These are phyloP conservation scores for Leistus spinibarbis DNA, from an alignment of 2,888 invertebrate genomes.

Conservation along the genomic window DNA sequence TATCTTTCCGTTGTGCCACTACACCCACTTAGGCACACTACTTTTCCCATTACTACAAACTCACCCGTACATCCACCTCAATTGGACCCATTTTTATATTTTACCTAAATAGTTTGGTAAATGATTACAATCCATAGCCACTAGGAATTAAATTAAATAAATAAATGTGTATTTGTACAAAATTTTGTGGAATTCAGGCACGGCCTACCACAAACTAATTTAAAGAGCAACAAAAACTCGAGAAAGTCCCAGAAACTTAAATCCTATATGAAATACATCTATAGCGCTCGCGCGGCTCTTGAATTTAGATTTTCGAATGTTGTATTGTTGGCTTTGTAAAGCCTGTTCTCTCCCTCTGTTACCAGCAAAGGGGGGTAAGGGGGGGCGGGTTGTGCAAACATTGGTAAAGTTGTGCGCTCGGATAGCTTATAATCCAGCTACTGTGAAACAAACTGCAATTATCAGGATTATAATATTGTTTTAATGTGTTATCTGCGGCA, in stretches of 20 bases:
- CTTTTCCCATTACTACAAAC: too few species aligned
- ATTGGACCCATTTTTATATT: too few species aligned
- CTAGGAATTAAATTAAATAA: too few species aligned
- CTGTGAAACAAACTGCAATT: slow-evolving; percentile 54
- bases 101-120: too few species aligned
- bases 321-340: neutral
- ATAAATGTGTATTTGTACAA: too few species aligned
- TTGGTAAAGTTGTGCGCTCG: slow-evolving; percentile 34
- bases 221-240: too few species aligned
- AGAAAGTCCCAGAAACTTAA: neutral
- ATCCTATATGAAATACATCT: slow-evolving; percentile 24
- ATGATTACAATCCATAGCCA: too few species aligned
- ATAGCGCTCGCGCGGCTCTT: slow-evolving; percentile 11
- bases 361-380: neutral
- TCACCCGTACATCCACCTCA: too few species aligned
- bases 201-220: too few species aligned
- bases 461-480: slow-evolving; percentile 60
- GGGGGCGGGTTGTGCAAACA: slow-evolving; percentile 9
- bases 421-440: slow-evolving; percentile 45
- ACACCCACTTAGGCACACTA: too few species aligned
- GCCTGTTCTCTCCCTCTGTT: neutral
- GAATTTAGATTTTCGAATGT: slow-evolving; percentile 38
- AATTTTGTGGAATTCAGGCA: too few species aligned
- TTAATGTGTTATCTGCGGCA: slow-evolving; percentile 53
- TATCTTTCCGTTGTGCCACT: too few species aligned